Evolutionary conservation across 2,113 vertebrate species (phyloP), one percentile per base, ranked within the genome.

Genomic region (Pelodiscus sinensis): DNA sequence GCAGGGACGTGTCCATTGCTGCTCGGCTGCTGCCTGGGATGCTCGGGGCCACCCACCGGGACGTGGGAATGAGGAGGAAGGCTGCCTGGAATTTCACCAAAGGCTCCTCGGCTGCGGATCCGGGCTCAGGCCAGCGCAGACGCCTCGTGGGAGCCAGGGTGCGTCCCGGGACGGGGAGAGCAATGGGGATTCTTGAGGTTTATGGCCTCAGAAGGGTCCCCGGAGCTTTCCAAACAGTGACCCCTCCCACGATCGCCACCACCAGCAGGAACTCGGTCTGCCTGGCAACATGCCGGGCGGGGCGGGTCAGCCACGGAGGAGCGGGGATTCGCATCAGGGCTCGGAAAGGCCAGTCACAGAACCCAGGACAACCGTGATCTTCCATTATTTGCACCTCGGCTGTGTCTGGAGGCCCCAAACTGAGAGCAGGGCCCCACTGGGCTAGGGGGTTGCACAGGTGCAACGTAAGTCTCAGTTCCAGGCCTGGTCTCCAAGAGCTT

Each of bases 1-100:
- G 35, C 75, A 13, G 85, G 85, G 77, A 51, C 5, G 13, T 0
- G 0, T 54, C 82, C 52, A 18, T 2, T 1, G 3, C n/a, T 29
- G 60, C 90, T 16, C 62, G 4, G 60, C 60, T 29, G 29, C 29
- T 29, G 27, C 60, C 60, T 3, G 27, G 60, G 13, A 29, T 13
- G 25, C 60, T 15, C 16, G 0, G 2, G 57, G 54, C 85, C 56
- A 81, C 6, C 15, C 0, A 0, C 54, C 11, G 92, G 68, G 55
- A 90, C 0, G 3, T 5, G 71, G 12, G 0, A 3, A 7, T 0
- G 0, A 50, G 15, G 51, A 18, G 0, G 5, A 31, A 73, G 79
- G 8, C 25, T 8, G 5, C 44, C 10, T 54, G 0, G 31, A 1
- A 56, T 71, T 35, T 71, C 65, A 35, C 65, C 4, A 15, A 21